A percentile compares a stretch with the other conserved stretches of the same genome.
Conservation (phyloP, 2,888 invertebrate genomes). For the Dioctria linearis region DNA sequence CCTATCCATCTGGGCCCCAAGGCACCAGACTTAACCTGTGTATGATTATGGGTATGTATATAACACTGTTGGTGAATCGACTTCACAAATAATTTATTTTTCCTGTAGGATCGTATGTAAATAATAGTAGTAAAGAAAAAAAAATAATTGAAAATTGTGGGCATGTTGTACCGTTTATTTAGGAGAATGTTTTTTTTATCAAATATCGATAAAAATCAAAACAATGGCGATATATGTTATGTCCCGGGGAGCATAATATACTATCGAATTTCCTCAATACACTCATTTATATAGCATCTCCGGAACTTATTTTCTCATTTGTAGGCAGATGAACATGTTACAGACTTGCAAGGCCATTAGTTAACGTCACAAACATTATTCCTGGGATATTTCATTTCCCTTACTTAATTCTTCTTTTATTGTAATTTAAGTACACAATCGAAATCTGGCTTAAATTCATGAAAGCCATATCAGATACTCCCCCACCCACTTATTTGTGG, state of each 20-base stretch:
- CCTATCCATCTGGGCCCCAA: background rate
- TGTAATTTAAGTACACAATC: background rate
- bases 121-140: too few relatives aligned
- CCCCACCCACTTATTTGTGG: too few relatives aligned
- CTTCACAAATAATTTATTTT: too few relatives aligned
- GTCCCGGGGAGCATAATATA: background rate
- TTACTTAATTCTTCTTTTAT: background rate
- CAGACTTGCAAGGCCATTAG: background rate
- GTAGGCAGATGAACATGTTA: background rate
- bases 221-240: background rate
- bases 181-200: background rate
- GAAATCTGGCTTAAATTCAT: background rate
- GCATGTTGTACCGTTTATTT: background rate
- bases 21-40: too few relatives aligned
- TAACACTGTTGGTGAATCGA: too few relatives aligned
- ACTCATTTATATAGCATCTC: too few relatives aligned
- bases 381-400: background rate
- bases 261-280: background rate
- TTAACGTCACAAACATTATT: background rate
- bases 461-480: too few relatives aligned
- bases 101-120: too few relatives aligned
- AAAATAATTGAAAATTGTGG: too few relatives aligned
- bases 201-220: background rate
- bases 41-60: too few relatives aligned
- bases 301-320: background rate